Evolutionary conservation across 2,113 vertebrate genomes (phyloP).

Genomic region (Scytalopus superciliaris): DNA sequence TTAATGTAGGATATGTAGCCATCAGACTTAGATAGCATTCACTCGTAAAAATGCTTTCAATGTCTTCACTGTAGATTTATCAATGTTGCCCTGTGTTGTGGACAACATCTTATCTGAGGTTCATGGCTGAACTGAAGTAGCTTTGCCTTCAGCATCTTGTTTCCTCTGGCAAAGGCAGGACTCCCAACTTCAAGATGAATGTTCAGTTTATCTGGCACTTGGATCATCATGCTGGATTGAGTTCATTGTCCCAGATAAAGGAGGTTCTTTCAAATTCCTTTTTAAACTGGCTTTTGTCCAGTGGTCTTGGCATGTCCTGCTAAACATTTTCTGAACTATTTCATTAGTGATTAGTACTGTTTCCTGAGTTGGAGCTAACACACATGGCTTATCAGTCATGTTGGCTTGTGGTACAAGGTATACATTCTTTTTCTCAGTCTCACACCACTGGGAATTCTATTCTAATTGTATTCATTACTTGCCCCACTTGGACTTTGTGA

Average conservation of each 20-base stretch:
- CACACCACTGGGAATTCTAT: neutral
- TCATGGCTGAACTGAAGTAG: neutral
- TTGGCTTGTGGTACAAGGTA: neutral
- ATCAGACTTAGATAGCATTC: neutral
- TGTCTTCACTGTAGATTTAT: neutral
- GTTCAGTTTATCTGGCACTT: neutral
- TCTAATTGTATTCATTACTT: constrained; percentile 4
- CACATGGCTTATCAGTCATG: neutral
- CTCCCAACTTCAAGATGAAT: neutral
- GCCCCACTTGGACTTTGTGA: neutral
- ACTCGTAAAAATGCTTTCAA: neutral
- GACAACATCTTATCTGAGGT: neutral
- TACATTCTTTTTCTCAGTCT: neutral
- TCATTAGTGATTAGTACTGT: neutral
- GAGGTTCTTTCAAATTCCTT: neutral
- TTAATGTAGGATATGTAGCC: neutral
- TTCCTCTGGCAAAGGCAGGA: neutral
- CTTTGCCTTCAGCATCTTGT: neutral
- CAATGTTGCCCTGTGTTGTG: neutral
- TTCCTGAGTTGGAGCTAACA: neutral
- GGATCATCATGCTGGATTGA: neutral
- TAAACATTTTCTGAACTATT: neutral
- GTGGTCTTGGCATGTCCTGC: neutral
- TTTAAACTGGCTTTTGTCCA: neutral
- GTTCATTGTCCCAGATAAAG: neutral